phyloP scores from a whole-genome alignment of 2,888 invertebrate genomes.

The Gastracanthus pulcherrimus region DNA sequence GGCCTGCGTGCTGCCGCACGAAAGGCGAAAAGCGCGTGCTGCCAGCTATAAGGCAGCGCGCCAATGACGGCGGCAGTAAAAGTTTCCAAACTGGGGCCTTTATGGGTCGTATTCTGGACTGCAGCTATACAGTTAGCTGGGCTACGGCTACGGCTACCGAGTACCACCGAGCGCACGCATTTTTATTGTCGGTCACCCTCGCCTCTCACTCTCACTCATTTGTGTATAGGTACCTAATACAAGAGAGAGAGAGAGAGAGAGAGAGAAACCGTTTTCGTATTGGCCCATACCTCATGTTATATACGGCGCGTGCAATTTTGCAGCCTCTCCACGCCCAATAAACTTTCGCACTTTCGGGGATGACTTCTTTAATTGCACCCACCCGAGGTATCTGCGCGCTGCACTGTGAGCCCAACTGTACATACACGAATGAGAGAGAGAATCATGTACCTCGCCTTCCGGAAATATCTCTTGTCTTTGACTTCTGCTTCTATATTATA shows the following conservation, averaged over 20 bases:
- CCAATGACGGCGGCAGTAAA: conserved; percentile 50
- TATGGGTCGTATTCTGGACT: conserved; percentile 42
- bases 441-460: too few relatives aligned
- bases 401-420: too few relatives aligned
- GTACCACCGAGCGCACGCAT: conserved; percentile 8
- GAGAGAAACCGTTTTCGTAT: background rate
- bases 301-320: conserved; percentile 49
- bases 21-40: conserved; percentile 3
- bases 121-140: too few relatives aligned
- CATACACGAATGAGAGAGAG: too few relatives aligned
- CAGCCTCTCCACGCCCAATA: too few relatives aligned
- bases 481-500: too few relatives aligned
- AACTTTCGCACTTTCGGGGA: conserved; percentile 40
- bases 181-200: conserved; percentile 25
- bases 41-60: background rate
- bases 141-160: conserved; percentile 36
- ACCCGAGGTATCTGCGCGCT: conserved; percentile 49
- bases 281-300: too few relatives aligned
- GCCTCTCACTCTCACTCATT: too few relatives aligned
- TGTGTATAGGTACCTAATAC: too few relatives aligned
- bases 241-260: too few relatives aligned
- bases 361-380: conserved; percentile 64
- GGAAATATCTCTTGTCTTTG: too few relatives aligned
- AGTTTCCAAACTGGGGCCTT: conserved; percentile 53
- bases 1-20: background rate